Conservation (phyloP, 2,113 vertebrate genomes). For the Chaetura pelagica region DNA sequence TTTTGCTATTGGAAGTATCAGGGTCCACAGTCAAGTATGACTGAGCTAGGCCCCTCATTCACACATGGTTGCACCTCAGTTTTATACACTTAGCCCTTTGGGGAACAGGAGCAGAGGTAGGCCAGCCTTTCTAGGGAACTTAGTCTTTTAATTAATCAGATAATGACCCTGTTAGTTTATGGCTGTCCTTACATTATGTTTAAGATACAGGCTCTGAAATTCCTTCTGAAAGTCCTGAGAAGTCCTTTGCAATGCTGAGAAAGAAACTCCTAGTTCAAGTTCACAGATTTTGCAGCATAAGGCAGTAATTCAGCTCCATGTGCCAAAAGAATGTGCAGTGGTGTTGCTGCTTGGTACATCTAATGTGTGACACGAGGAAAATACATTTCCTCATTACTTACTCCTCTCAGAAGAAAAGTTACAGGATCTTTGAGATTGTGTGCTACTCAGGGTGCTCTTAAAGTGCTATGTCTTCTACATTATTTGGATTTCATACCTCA, state of each 20-base stretch:
- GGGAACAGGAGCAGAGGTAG: background rate
- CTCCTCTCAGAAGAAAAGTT: background rate
- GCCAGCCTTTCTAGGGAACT: background rate
- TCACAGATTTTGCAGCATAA: background rate
- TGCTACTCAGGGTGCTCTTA: background rate
- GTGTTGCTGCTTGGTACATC: slow-evolving; percentile 2
- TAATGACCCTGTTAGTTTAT: background rate
- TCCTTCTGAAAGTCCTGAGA: background rate
- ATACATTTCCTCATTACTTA: background rate
- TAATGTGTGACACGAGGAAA: background rate
- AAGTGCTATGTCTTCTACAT: slow-evolving; percentile 7
- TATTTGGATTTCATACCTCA: slow-evolving; percentile 22
- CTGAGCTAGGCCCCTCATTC: background rate
- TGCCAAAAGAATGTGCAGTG: background rate
- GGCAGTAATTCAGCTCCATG: background rate
- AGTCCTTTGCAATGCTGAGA: background rate
- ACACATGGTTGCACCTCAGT: background rate
- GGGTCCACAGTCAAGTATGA: background rate
- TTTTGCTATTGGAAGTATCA: background rate
- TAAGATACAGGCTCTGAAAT: background rate
- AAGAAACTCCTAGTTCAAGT: background rate
- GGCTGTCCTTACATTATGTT: background rate
- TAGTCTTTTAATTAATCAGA: background rate
- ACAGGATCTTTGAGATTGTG: background rate
- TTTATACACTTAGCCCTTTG: background rate